phyloP scores from a whole-genome alignment of 2,113 vertebrate species.

The Crotalus tigris region DNA sequence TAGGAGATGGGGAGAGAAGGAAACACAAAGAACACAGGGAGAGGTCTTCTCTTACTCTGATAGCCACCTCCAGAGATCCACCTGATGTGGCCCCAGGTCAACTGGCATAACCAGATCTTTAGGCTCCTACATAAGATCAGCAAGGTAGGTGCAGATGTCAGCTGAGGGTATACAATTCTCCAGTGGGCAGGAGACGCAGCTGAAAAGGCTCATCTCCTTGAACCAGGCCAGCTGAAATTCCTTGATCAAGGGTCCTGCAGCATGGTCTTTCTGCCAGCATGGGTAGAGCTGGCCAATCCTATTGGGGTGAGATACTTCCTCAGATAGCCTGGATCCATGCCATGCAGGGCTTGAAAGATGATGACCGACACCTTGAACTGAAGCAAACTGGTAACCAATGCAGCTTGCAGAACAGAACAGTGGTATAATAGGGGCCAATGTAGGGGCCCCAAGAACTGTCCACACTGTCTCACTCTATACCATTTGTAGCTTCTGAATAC shows the following conservation, averaged over 20 bases:
- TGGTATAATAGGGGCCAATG: neutral
- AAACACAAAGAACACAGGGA: neutral
- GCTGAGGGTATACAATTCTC: neutral
- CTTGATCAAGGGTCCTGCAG: neutral
- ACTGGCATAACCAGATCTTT: neutral
- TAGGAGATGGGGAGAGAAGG: neutral
- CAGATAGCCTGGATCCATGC: neutral
- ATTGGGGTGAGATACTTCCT: neutral
- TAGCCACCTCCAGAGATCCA: no score
- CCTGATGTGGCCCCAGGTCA: no score
- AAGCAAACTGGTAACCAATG: neutral
- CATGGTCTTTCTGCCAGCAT: neutral
- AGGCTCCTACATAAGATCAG: neutral
- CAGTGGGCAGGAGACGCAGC: neutral
- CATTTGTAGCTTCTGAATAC: neutral
- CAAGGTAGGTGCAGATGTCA: neutral
- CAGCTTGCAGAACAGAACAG: neutral
- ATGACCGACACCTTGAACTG: neutral
- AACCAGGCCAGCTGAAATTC: neutral
- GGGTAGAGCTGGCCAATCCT: neutral
- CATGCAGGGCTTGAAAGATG: neutral
- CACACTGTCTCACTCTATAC: neutral
- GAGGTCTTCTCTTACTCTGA: neutral
- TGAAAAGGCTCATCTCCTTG: neutral
- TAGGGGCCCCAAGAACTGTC: neutral